Conservation (phyloP, 2,797 vertebrate genomes). For the Enteromius treurensis region DNA sequence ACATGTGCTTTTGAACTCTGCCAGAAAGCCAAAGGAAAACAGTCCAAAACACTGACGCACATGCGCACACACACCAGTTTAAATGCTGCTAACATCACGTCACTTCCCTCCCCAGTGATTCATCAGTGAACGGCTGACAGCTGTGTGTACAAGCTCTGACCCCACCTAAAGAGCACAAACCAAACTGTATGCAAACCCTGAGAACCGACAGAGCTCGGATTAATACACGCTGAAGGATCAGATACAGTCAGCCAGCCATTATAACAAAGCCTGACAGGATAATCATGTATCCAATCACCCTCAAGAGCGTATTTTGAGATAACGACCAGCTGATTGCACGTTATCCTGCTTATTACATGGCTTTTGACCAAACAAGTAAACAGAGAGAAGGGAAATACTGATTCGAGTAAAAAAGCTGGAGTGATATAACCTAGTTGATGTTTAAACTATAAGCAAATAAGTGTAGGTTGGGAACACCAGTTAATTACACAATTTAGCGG, state of each 20-base stretch:
- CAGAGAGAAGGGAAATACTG: not conserved
- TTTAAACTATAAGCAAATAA: not conserved
- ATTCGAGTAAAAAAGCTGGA: not conserved
- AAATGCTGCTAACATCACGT: slow-evolving; percentile 31
- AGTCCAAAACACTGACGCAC: slow-evolving; percentile 29
- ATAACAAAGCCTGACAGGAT: not conserved
- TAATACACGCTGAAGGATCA: not conserved
- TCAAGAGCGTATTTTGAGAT: not conserved
- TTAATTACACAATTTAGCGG: not conserved
- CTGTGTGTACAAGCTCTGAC: slow-evolving; percentile 11
- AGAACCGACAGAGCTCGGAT: not conserved
- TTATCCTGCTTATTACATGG: not conserved
- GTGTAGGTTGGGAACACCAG: not conserved
- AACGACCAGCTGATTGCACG: not conserved
- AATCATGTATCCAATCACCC: not conserved
- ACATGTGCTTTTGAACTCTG: not conserved
- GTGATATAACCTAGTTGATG: not conserved
- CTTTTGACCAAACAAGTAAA: not conserved
- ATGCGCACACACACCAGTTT: slow-evolving; percentile 24
- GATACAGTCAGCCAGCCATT: not conserved
- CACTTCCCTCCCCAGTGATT: slow-evolving; percentile 21
- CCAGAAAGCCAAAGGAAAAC: slow-evolving; percentile 6
- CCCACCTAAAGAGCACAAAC: not conserved
- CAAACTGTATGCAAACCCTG: not conserved
- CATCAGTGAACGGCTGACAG: slow-evolving; percentile 31